Conservation (phyloP, 2,797 vertebrate species). For the Cossypha niveicapilla region DNA sequence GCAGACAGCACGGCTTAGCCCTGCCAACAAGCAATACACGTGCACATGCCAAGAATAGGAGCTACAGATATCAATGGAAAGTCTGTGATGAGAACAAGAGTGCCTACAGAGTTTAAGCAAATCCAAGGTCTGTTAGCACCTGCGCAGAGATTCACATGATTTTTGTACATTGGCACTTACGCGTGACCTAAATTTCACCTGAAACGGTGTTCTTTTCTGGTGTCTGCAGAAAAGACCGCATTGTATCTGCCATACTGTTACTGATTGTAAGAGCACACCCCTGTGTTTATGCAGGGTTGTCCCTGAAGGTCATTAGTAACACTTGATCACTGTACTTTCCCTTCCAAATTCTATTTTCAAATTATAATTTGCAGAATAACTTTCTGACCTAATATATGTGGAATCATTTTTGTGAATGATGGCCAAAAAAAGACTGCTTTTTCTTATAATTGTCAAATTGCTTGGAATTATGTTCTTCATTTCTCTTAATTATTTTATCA, state of each 20-base stretch:
- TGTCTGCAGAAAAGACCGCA: not conserved
- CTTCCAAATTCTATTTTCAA: not conserved
- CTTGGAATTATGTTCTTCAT: not conserved
- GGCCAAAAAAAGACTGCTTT: not conserved
- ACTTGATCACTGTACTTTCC: not conserved
- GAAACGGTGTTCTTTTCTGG: not conserved
- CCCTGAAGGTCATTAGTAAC: not conserved
- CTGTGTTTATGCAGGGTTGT: not conserved
- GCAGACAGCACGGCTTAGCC: not conserved
- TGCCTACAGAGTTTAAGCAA: not conserved
- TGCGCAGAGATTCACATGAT: not conserved
- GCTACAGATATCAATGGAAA: not conserved
- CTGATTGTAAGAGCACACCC: not conserved
- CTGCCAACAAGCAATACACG: not conserved
- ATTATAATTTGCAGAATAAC: not conserved
- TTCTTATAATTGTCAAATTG: not conserved
- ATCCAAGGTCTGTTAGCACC: not conserved
- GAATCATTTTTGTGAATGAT: not conserved
- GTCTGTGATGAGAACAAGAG: not conserved
- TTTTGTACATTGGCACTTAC: not conserved
- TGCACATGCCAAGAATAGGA: not conserved
- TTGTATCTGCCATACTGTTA: not conserved
- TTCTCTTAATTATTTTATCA: conserved; percentile 28
- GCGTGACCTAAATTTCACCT: not conserved
- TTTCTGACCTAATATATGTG: not conserved